Evolutionary conservation across 2,113 vertebrate genomes (phyloP), one percentile per base, ranked within the genome.

Genomic region (Regulus satrapa): DNA sequence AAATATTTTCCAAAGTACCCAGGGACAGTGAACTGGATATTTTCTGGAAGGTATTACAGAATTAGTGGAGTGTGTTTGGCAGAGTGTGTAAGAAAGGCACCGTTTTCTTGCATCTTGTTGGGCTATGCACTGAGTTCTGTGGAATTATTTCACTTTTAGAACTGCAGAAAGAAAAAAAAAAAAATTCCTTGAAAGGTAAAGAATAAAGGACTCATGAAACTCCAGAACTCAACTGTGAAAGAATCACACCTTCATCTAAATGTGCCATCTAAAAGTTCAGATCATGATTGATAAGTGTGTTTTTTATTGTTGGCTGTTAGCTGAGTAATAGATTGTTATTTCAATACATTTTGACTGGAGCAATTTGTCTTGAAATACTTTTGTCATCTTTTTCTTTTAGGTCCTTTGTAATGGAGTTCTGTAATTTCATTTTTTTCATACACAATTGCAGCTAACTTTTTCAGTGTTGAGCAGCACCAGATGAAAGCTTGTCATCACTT

Each of bases 271-370:
- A 5, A 90, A 94, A 92, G 72, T 93, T 96, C 88, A 85, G 55
- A 72, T 87, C 0, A 1, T 94, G 94, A 93, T 91, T 93, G 95
- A 93, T 94, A 88, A 63, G 26, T 41, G n/a, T 67, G 52, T 1
- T 24, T 93, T 83, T 77, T 80, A 61, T 77, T 86, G 68, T 66
- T 61, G 88, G 16, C 92, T 82, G 82, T 91, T 97, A 90, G 64
- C 59, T 93, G 83, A 93, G 79, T 94, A 92, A 91, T 78, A 68
- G 54, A 94, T 97, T 73, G 71, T 71, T 93, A 87, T 87, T 94
- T 92, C 95, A 82, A 13, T 85, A 67, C 59, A 20, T 90, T 96
- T 91, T 96, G 95, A 91, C 90, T 64, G 52, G 24, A 92, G 54
- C 58, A 54, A 75, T 97, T 92, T 92, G 62, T 95, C 94, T 95